These are phyloP conservation scores for Cancer borealis DNA, from an alignment of 2,888 invertebrate genomes.

Conservation along the genomic window DNA sequence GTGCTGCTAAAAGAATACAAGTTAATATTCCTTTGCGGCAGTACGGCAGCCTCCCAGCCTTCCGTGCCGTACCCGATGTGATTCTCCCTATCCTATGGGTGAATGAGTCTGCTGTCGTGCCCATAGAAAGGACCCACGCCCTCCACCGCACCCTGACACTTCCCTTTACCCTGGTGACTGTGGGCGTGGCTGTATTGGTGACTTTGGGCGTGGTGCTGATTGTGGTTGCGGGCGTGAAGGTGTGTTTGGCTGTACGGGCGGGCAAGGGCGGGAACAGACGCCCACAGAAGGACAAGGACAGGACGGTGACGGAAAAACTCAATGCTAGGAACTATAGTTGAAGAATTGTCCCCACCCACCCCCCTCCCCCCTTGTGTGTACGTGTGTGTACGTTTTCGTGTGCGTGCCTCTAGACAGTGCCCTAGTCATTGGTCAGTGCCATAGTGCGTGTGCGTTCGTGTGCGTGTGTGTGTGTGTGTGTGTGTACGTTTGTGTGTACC, in stretches of 20 bases:
- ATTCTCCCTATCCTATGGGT: constrained; percentile 76
- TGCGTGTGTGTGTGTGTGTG: constrained; percentile 18
- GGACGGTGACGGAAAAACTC: constrained; percentile 55
- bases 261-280: background rate
- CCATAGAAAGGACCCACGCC: constrained; percentile 59
- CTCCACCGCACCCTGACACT: constrained; percentile 68
- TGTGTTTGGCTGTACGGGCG: constrained; percentile 8
- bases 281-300: constrained; percentile 49
- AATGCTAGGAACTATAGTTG: constrained; percentile 55
- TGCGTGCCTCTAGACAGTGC: background rate
- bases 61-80: constrained; percentile 65
- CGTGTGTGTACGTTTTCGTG: no score
- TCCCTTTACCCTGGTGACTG: constrained; percentile 62
- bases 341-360: background rate
- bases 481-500: constrained; percentile 8
- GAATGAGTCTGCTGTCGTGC: constrained; percentile 69
- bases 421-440: background rate
- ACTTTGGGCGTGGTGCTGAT: constrained; percentile 57
- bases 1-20: constrained; percentile 76
- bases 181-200: constrained; percentile 52
- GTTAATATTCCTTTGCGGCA: constrained; percentile 71
- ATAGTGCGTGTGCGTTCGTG: background rate
- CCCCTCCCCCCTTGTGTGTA: background rate
- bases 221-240: constrained; percentile 54
- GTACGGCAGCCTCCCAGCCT: constrained; percentile 71